Evolutionary conservation across 1,140 invertebrate species (phyloP).

Genomic region (Pseudobourletiella spinata): DNA sequence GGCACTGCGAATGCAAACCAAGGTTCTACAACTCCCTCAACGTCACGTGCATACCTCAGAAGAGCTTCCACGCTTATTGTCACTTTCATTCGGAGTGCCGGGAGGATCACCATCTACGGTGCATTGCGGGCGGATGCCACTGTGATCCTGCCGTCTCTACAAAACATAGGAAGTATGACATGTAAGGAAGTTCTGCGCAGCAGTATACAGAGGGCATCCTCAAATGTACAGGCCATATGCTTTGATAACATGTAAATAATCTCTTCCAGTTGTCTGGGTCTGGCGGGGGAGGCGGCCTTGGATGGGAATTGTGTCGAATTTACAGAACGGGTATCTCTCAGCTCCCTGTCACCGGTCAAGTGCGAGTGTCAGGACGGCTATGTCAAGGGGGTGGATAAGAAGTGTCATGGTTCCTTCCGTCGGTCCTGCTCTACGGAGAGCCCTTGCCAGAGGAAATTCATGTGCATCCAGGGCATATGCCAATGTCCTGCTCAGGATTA

Average conservation of each 20-base stretch:
- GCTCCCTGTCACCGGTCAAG: not conserved
- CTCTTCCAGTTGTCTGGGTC: not conserved
- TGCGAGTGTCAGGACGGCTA: slow-evolving; percentile 1
- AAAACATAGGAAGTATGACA: not conserved
- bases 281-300: not conserved
- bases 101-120: not conserved
- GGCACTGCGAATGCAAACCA: not conserved
- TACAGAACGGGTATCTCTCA: not conserved
- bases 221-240: not conserved
- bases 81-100: not conserved
- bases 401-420: not conserved
- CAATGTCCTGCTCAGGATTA: not conserved
- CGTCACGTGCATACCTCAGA: not conserved
- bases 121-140: not conserved
- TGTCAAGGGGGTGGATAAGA: not conserved
- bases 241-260: not conserved
- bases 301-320: slow-evolving; percentile 7
- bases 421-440: not conserved
- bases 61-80: not conserved
- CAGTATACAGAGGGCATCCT: not conserved
- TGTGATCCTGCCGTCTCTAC: not conserved
- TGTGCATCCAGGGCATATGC: not conserved
- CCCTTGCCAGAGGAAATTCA: not conserved
- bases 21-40: not conserved
- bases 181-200: not conserved